These are phyloP conservation scores for Parapsyche elsis DNA, from an alignment of 1,140 invertebrate species.

Conservation along the genomic window DNA sequence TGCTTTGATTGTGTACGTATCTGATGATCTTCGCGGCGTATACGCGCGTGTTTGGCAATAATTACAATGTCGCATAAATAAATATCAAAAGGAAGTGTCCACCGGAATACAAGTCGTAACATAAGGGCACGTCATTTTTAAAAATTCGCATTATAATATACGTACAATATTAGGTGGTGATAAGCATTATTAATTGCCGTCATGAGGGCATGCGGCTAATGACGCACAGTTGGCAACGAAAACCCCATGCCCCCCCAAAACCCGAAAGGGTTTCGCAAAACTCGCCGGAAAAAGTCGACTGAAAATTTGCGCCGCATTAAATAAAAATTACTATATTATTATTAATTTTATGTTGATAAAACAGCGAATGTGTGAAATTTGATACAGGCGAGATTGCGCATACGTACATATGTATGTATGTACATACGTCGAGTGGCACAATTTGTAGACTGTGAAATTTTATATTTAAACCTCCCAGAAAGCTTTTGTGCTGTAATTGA, in stretches of 20 bases:
- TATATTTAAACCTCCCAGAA: too few species aligned
- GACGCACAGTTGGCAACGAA: conserved; percentile 22
- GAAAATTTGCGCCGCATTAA: conserved; percentile 17
- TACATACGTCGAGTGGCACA: neutral
- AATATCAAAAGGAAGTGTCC: too few species aligned
- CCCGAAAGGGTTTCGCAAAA: neutral
- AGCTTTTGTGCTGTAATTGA: too few species aligned
- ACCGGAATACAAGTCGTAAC: too few species aligned
- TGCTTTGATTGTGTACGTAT: too few species aligned
- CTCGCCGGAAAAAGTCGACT: neutral
- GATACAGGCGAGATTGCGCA: neutral
- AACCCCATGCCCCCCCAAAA: neutral
- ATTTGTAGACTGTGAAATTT: neutral
- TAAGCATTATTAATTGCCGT: conserved; percentile 33
- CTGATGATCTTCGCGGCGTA: too few species aligned
- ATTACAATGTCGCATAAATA: too few species aligned
- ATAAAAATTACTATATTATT: neutral
- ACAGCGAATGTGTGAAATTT: neutral
- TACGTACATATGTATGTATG: neutral
- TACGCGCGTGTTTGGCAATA: too few species aligned
- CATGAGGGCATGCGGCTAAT: conserved; percentile 31
- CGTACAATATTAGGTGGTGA: conserved; percentile 10
- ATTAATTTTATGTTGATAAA: neutral
- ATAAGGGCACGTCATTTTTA: too few species aligned
- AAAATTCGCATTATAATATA: too few species aligned